A percentile compares a stretch with the other conserved stretches of the same genome.
Conservation (phyloP, 2,113 vertebrate genomes). For the Rhinolophus ferrumequinum region DNA sequence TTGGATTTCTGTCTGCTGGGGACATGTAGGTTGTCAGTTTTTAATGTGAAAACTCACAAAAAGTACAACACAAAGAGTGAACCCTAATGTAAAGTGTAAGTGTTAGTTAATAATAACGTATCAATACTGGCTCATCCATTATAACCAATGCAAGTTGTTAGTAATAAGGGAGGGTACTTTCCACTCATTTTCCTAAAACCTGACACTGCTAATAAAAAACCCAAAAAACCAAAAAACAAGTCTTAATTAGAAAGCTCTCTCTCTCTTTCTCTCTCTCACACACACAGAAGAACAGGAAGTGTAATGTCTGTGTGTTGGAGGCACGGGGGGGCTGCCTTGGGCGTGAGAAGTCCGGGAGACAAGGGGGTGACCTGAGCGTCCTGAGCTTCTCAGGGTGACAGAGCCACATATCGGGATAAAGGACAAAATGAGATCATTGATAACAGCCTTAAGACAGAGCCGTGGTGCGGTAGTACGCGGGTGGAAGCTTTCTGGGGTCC, state of each 20-base stretch:
- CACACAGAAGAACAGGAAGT: not conserved
- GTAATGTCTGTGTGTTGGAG: not conserved
- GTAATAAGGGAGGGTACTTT: not conserved
- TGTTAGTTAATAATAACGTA: not conserved
- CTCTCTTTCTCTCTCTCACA: no score
- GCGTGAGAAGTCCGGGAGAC: not conserved
- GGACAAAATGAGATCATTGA: not conserved
- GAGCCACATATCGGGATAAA: not conserved
- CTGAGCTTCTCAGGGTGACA: not conserved
- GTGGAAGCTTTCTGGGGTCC: not conserved
- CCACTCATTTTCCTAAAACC: not conserved
- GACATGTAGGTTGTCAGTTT: not conserved
- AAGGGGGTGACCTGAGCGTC: not conserved
- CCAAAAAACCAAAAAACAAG: not conserved
- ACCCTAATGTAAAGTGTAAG: not conserved
- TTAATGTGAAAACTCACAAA: not conserved
- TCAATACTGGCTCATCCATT: not conserved
- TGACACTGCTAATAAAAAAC: not conserved
- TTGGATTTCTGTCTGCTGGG: not conserved
- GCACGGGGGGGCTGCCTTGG: not conserved
- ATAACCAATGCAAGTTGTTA: not conserved
- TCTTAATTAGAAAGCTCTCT: not conserved
- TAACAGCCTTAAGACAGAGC: not conserved
- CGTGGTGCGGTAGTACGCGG: not conserved
- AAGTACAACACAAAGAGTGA: not conserved